These are phyloP conservation scores for Mycteria americana DNA, from an alignment of 2,797 vertebrate species.

Conservation along the genomic window DNA sequence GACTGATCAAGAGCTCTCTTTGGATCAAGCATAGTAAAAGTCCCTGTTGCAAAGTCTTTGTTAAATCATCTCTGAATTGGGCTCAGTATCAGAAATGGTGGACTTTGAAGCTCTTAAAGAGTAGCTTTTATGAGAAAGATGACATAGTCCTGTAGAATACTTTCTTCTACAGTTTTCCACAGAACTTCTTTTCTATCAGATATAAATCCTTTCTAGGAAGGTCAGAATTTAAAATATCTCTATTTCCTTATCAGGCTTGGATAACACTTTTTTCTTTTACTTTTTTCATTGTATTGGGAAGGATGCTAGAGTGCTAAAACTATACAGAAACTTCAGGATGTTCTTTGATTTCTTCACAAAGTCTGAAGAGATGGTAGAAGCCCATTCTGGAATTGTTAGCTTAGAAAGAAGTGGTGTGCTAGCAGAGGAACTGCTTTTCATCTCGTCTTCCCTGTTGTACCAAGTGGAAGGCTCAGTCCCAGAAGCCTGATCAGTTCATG, in stretches of 20 bases:
- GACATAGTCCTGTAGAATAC: neutral
- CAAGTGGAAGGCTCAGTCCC: neutral
- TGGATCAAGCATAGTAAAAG: neutral
- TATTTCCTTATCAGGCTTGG: neutral
- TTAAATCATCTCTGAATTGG: neutral
- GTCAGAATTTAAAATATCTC: neutral
- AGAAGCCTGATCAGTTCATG: neutral
- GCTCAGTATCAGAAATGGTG: neutral
- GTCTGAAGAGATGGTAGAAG: neutral
- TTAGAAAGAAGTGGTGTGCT: neutral
- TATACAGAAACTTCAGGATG: neutral
- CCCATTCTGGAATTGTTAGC: neutral
- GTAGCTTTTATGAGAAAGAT: neutral
- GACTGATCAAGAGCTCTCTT: constrained; percentile 6
- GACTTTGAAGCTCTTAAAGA: neutral
- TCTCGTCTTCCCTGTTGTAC: neutral
- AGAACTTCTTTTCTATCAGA: neutral
- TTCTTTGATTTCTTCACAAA: neutral
- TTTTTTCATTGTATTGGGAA: neutral
- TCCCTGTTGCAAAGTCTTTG: neutral
- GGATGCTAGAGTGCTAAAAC: neutral
- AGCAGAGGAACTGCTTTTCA: neutral
- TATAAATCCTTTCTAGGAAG: neutral
- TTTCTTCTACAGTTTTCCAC: neutral
- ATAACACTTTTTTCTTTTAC: neutral